Evolutionary conservation across 2,113 vertebrate species (phyloP), one percentile per base, ranked within the genome.

Genomic region (Ardeotis arabs): DNA sequence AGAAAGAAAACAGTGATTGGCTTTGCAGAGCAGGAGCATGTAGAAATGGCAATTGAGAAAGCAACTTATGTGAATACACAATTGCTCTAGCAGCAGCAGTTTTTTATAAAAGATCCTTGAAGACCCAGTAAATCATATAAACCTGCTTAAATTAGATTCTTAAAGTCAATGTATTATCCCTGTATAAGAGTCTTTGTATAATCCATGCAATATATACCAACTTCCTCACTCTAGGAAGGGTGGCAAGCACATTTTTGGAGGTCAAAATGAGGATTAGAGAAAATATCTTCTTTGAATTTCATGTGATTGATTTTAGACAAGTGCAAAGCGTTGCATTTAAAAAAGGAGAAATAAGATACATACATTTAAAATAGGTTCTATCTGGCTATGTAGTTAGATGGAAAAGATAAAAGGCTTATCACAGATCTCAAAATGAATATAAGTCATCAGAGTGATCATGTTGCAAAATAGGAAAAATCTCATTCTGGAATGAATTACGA

Each of bases 221-320:
- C 17, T 53, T 72, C 27, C 64, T 92, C 60, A 53, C 25, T 41
- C 58, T 84, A 24, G 11, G 13, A 72, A 82, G 35, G 29, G 10
- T 75, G 60, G 15, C 4, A 91, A 89, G 66, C 17, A 45, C 6
- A 69, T 79, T 79, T 79, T 66, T 14, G 0, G 37, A 91, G 58
- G 81, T 58, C 77, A 91, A 93, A 91, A 82, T 29, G 39, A 85
- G 77, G 60, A 76, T 91, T 76, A 87, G 39, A 76, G 52, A 87
- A 47, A 41, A 80, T 13, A 50, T 56, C 15, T 67, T 62, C 20
- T 83, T 93, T 82, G 58, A 83, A 69, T 87, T 78, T 69, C 2
- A 1, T 62, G 49, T 64, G 70, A 62, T 39, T 72, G 21, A 73
- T 94, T 95, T 96, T 76, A 95, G 67, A 63, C 14, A 82, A 79